Evolutionary conservation across 1,140 invertebrate genomes (phyloP).

Genomic region (Nebria ingens): DNA sequence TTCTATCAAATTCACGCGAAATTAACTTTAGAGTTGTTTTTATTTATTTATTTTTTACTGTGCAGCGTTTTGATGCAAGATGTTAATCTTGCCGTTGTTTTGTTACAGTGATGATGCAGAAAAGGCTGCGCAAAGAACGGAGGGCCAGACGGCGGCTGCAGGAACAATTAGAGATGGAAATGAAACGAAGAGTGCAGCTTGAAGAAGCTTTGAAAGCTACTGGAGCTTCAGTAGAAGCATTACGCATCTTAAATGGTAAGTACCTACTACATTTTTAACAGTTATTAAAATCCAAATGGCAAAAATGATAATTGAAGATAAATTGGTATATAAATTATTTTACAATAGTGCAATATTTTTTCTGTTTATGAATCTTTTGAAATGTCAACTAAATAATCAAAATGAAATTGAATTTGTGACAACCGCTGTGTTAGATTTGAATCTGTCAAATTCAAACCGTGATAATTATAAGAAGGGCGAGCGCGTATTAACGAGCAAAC

Average conservation of each 20-base stretch:
- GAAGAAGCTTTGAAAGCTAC: constrained; percentile 70
- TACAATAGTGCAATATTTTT: no score
- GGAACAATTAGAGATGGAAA: constrained; percentile 69
- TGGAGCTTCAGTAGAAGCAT: constrained; percentile 61
- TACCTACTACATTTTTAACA: constrained; percentile 15
- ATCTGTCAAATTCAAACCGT: no score
- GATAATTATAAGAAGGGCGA: no score
- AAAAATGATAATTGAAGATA: no score
- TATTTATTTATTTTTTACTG: not conserved
- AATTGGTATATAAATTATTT: no score
- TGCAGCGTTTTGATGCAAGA: no score
- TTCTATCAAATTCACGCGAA: constrained; percentile 2
- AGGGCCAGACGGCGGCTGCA: constrained; percentile 70
- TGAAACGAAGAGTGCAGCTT: constrained; percentile 63
- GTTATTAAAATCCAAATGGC: no score
- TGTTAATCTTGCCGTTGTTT: constrained; percentile 31
- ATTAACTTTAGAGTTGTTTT: not conserved
- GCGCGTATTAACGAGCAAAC: no score
- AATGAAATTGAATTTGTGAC: no score
- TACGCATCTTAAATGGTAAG: constrained; percentile 68
- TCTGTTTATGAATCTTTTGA: no score
- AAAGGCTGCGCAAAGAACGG: constrained; percentile 75
- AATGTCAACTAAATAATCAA: no score
- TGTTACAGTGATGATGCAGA: constrained; percentile 72
- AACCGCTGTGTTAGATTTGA: no score